A percentile compares a stretch with the other conserved stretches of the same genome.
Evolutionary conservation across 1,140 invertebrate genomes (phyloP).

Genomic region (Cotesia glomerata): DNA sequence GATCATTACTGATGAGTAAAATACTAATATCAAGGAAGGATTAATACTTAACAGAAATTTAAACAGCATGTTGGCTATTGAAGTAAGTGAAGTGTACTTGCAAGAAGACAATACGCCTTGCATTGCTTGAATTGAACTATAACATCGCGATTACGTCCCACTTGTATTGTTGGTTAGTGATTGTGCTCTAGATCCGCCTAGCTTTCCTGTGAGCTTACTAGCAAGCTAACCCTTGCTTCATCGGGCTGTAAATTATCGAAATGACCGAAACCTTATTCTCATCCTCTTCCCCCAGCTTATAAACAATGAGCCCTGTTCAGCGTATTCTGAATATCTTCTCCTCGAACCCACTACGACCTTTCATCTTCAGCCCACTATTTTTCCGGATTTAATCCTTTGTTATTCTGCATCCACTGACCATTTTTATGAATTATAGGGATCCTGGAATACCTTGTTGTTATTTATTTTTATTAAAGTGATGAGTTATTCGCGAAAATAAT

Average conservation of each 20-base stretch:
- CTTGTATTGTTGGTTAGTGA: conserved; percentile 21
- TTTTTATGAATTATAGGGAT: too few relatives aligned
- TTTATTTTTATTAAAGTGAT: too few relatives aligned
- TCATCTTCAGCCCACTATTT: not conserved
- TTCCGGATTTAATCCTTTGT: not conserved
- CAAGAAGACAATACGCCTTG: conserved; percentile 13
- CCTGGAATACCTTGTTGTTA: too few relatives aligned
- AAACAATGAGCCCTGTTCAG: conserved; percentile 13
- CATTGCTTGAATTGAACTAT: not conserved
- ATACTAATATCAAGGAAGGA: too few relatives aligned
- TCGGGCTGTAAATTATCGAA: conserved; percentile 29
- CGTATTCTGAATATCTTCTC: conserved; percentile 20
- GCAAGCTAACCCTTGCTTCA: not conserved
- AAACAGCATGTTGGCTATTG: conserved; percentile 15
- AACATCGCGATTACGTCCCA: conserved; percentile 20
- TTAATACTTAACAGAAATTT: not conserved
- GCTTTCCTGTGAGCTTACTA: not conserved
- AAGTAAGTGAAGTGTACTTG: not conserved
- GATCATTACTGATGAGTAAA: too few relatives aligned
- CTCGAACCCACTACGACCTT: not conserved
- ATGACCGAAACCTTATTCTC: conserved; percentile 18
- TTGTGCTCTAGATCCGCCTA: conserved; percentile 20
- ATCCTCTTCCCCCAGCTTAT: not conserved
- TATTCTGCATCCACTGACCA: not conserved
- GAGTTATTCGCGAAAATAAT: too few relatives aligned